These are phyloP conservation scores for Drosophila triauraria DNA, from an alignment of 1,140 invertebrate species.

Conservation along the genomic window DNA sequence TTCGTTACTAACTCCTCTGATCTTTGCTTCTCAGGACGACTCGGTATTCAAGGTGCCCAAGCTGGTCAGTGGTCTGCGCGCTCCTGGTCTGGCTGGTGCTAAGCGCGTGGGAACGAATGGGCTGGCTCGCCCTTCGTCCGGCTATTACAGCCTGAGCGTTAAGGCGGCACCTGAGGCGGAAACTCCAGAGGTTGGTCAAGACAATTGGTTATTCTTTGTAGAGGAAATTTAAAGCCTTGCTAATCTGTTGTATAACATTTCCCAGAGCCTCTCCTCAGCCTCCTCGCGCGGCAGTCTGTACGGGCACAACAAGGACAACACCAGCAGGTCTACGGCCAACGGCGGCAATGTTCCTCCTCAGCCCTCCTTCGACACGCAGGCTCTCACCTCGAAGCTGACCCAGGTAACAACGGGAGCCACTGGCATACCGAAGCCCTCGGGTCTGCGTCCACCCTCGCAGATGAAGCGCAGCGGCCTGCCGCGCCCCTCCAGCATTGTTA, in stretches of 20 bases:
- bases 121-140: slow-evolving; percentile 77
- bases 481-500: slow-evolving; percentile 69
- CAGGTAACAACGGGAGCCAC: slow-evolving; percentile 70
- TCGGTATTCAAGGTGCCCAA: slow-evolving; percentile 74
- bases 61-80: slow-evolving; percentile 67
- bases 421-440: slow-evolving; percentile 81
- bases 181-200: slow-evolving; percentile 55
- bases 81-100: slow-evolving; percentile 34
- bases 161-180: slow-evolving; percentile 55
- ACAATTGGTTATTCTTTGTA: not conserved
- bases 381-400: slow-evolving; percentile 62
- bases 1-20: not conserved
- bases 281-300: slow-evolving; percentile 78
- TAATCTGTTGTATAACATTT: not conserved
- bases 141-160: slow-evolving; percentile 75
- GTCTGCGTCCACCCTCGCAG: slow-evolving; percentile 71
- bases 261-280: slow-evolving; percentile 78
- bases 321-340: slow-evolving; percentile 23
- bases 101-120: slow-evolving; percentile 64
- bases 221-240: not conserved
- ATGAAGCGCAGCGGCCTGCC: slow-evolving; percentile 81
- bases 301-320: slow-evolving; percentile 57
- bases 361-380: slow-evolving; percentile 44
- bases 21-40: slow-evolving; percentile 44
- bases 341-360: slow-evolving; percentile 35